phyloP scores from a whole-genome alignment of 2,888 invertebrate genomes.

The Morpho helenor region DNA sequence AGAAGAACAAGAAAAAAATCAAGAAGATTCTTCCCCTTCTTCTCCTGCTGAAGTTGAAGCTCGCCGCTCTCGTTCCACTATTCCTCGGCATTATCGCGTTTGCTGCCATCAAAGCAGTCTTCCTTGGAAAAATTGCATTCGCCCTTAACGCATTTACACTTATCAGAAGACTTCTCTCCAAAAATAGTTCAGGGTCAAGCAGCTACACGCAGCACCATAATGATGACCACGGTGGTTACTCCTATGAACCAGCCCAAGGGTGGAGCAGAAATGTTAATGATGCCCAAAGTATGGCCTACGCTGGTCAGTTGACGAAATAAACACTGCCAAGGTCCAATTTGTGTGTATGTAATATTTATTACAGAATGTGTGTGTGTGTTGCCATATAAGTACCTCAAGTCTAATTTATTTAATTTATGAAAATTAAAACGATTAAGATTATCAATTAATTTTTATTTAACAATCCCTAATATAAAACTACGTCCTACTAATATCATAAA shows the following conservation, averaged over 20 bases:
- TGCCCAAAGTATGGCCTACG: slow-evolving; percentile 84
- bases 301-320: slow-evolving; percentile 54
- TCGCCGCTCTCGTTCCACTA: slow-evolving; percentile 86
- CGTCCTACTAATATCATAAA: too few relatives aligned
- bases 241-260: slow-evolving; percentile 76
- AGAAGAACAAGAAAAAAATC: slow-evolving; percentile 83
- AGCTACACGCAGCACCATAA: slow-evolving; percentile 83
- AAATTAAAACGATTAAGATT: slow-evolving; percentile 30
- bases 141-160: slow-evolving; percentile 85
- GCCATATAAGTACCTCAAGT: slow-evolving; percentile 57
- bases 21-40: slow-evolving; percentile 87
- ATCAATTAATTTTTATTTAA: slow-evolving; percentile 25
- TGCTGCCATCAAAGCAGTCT: slow-evolving; percentile 89
- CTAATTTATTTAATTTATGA: slow-evolving; percentile 45
- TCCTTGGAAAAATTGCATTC: slow-evolving; percentile 91
- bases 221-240: slow-evolving; percentile 76
- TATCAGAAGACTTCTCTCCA: slow-evolving; percentile 84
- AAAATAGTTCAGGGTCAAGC: slow-evolving; percentile 63
- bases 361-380: slow-evolving; percentile 41
- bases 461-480: neutral
- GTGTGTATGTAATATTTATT: slow-evolving; percentile 38
- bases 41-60: slow-evolving; percentile 87
- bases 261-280: slow-evolving; percentile 84
- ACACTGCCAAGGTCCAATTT: slow-evolving; percentile 29
- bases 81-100: slow-evolving; percentile 86